Conservation (phyloP, 2,113 vertebrate genomes). For the Halcyon malimbica region DNA sequence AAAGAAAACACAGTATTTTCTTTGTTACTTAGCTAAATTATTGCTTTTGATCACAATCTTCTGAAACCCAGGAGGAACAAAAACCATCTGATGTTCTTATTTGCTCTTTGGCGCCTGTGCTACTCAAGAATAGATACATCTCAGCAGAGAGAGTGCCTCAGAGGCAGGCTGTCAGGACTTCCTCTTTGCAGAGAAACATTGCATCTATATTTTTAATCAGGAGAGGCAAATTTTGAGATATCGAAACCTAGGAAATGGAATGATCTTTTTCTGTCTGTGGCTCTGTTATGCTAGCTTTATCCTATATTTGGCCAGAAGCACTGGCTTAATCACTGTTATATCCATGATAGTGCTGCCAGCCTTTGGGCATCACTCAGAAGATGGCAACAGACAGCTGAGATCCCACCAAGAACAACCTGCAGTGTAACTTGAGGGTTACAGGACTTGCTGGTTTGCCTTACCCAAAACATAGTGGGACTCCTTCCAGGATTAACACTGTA, state of each 20-base stretch:
- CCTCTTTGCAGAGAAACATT: background rate
- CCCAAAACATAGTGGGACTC: background rate
- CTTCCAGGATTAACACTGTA: background rate
- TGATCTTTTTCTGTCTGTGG: background rate
- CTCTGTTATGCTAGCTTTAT: background rate
- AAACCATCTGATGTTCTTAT: background rate
- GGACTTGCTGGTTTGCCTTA: background rate
- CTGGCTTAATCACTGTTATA: fast-evolving
- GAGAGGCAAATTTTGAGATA: background rate
- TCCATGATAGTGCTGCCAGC: background rate
- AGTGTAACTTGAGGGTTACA: background rate
- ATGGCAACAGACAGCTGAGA: background rate
- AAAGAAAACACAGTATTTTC: background rate
- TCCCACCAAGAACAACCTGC: background rate
- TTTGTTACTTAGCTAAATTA: background rate
- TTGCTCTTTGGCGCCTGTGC: background rate
- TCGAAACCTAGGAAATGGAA: background rate
- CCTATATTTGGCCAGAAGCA: background rate
- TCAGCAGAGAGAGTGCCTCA: background rate
- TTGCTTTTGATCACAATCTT: background rate
- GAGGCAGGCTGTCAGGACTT: background rate
- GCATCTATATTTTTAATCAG: background rate
- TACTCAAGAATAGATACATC: background rate
- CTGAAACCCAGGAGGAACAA: background rate
- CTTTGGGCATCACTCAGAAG: background rate